Base-by-base conservation (phyloP, 2,797 vertebrate genomes). In the Pseudomugil tenellus region DNA sequence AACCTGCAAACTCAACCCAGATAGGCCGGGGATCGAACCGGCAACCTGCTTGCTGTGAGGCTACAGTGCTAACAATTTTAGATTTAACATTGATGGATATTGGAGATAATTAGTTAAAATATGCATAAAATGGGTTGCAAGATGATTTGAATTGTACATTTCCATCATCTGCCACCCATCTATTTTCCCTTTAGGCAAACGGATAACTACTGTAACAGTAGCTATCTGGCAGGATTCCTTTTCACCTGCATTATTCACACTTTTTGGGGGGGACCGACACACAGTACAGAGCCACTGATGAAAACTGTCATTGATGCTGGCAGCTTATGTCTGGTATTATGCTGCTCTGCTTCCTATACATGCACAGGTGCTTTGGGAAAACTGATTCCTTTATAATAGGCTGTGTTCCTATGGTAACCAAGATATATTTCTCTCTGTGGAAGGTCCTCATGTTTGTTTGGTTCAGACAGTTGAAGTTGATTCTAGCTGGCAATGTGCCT, bases 351-450 rank as follows among this genome's bases (percentile, higher is more conserved):
- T 77, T 75, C 84, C 76, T 83, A 88, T 90, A 86, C 66, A 76
- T 76, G 76, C 80, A 71, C 77, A 86, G 83, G 85, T 89, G 86
- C 90, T 89, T 76, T 72, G 74, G 75, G 65, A 80, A 75, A 84
- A 79, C 74, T 28, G 59, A 75, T 86, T 70, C 80, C 68, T 83
- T 84, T 86, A 82, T 88, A 79, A 85, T 90, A 84, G 74, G 72
- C 76, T 85, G 58, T 79, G 92, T 93, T 92, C 84, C 92, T 87
- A 92, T 93, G 89, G 91, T 71, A 91, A 92, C 92, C 57, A 84
- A 88, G 84, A 84, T 34, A 78, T 83, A 84, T 88, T 82, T 77
- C 28, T 83, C 66, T 74, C 76, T 70, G 70, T 78, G 58, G 67
- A 76, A 72, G 67, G 79, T 58, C 54, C 54, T 77, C n/a, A 1